Conservation (phyloP, 2,113 vertebrate genomes). For the Calypte anna region DNA sequence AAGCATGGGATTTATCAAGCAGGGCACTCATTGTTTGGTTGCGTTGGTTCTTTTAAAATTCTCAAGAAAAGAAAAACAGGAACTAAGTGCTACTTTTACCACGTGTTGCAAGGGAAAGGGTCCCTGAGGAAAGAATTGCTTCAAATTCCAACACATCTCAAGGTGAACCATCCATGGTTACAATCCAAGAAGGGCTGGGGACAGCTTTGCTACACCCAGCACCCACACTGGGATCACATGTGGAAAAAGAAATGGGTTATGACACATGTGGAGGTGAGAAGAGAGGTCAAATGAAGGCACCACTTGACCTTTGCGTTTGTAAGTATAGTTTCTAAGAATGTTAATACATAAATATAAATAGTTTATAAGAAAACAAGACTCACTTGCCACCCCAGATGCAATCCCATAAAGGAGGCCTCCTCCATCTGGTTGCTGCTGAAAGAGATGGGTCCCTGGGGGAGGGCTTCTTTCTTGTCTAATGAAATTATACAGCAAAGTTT, state of each 20-base stretch:
- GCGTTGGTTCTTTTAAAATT: no score
- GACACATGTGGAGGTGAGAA: background rate
- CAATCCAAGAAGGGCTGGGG: background rate
- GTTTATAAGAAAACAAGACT: constrained; percentile 58
- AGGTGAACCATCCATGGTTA: background rate
- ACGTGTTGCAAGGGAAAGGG: background rate
- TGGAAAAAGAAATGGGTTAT: background rate
- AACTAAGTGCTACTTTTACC: background rate
- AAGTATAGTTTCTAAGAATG: no score
- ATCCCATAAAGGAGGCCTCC: constrained; percentile 93
- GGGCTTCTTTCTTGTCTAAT: constrained; percentile 97
- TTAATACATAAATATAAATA: background rate
- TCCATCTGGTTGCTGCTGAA: constrained; percentile 87
- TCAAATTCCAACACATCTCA: background rate
- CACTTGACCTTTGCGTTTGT: no score
- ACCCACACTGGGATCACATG: background rate
- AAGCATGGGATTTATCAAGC: background rate
- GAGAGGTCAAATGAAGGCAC: background rate
- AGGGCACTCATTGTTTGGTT: background rate
- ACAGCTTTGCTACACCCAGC: background rate
- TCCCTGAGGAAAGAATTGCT: background rate
- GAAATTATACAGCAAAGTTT: constrained; percentile 97
- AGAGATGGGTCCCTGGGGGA: constrained; percentile 84
- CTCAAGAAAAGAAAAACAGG: background rate
- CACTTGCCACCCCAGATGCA: constrained; percentile 96